Evolutionary conservation across 2,888 invertebrate genomes (phyloP).

Genomic region (Cataglyphis livida): DNA sequence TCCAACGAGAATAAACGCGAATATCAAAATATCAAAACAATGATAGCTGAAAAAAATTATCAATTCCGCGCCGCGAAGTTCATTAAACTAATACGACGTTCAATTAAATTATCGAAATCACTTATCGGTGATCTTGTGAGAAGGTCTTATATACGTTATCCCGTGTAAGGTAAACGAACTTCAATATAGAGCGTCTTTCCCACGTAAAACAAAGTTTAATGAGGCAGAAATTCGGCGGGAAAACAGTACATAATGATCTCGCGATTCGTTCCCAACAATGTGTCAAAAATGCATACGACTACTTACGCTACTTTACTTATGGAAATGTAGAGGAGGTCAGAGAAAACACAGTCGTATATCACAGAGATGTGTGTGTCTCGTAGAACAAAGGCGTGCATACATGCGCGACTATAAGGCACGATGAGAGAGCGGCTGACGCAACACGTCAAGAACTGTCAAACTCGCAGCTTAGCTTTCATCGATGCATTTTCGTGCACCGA

Average conservation of each 20-base stretch:
- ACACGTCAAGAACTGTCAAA: conserved; percentile 14
- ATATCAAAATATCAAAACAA: neutral
- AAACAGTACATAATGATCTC: neutral
- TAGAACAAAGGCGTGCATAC: conserved; percentile 2
- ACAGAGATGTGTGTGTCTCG: neutral
- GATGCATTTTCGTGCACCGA: neutral
- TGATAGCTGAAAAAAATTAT: neutral
- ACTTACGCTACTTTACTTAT: neutral
- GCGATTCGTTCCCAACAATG: neutral
- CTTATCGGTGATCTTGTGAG: neutral
- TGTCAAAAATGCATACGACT: neutral
- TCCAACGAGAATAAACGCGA: neutral
- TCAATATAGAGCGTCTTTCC: neutral
- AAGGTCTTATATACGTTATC: neutral
- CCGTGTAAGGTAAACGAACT: neutral
- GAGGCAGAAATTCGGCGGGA: neutral
- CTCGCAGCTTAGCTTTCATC: neutral
- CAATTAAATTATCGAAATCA: neutral
- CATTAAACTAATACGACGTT: neutral
- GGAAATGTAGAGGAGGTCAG: too few species aligned
- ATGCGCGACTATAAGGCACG: too few species aligned
- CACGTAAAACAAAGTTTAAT: neutral
- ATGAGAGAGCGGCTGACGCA: neutral
- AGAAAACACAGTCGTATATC: neutral
- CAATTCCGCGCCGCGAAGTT: neutral